Conservation (phyloP, 2,797 vertebrate genomes). For the Hozukius guyotensis region DNA sequence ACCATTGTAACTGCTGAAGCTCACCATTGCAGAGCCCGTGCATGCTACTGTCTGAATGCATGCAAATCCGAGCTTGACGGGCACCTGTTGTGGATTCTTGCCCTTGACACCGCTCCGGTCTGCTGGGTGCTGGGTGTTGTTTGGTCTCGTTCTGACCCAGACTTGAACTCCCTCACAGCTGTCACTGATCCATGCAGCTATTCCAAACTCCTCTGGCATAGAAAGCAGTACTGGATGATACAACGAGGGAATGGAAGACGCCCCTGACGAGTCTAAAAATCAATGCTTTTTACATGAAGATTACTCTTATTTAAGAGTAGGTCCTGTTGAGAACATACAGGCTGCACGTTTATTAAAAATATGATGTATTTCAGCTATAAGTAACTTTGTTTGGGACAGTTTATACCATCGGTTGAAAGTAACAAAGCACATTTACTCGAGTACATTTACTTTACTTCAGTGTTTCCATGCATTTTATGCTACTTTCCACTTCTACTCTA, state of each 20-base stretch:
- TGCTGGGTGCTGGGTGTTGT: constrained; percentile 54
- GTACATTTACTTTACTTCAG: background rate
- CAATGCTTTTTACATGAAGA: background rate
- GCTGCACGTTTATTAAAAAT: background rate
- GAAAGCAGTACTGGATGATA: constrained; percentile 15
- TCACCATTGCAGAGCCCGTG: background rate
- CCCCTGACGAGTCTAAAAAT: background rate
- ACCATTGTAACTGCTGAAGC: constrained; percentile 37
- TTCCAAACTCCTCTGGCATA: constrained; percentile 50
- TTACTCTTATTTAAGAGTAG: background rate
- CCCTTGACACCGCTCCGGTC: constrained; percentile 54
- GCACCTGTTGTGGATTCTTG: constrained; percentile 78
- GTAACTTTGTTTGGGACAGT: background rate
- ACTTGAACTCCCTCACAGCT: constrained; percentile 78
- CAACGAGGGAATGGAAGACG: constrained; percentile 4
- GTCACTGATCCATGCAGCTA: constrained; percentile 60
- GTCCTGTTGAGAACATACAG: background rate
- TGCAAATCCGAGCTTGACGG: constrained; percentile 19
- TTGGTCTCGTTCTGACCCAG: constrained; percentile 70
- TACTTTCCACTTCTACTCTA: background rate
- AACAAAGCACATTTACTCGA: too few relatives aligned
- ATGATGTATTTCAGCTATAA: background rate
- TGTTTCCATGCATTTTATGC: background rate
- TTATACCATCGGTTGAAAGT: background rate
- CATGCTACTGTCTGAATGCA: constrained; percentile 56